Conservation (phyloP, 1,140 invertebrate species). For the Orius laevigatus region DNA sequence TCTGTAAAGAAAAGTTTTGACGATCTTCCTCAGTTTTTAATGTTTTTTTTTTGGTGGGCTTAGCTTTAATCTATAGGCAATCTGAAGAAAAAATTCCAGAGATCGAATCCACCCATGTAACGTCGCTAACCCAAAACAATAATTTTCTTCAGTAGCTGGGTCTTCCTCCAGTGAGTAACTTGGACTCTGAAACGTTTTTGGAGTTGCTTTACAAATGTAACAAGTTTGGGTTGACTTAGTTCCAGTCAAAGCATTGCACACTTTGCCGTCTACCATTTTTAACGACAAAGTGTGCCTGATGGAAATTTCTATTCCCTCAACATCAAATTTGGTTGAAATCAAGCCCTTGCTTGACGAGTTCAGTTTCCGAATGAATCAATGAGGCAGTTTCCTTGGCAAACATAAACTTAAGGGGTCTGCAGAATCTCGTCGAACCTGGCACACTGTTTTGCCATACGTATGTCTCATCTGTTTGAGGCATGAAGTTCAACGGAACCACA, state of each 20-base stretch:
- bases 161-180: slow-evolving; percentile 19
- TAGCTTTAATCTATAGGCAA: no score
- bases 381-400: slow-evolving; percentile 22
- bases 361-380: slow-evolving; percentile 20
- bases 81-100: slow-evolving; percentile 25
- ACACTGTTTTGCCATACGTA: slow-evolving; percentile 24
- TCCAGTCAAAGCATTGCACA: slow-evolving; percentile 24
- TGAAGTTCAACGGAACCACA: slow-evolving; percentile 21
- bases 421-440: slow-evolving; percentile 25
- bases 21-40: slow-evolving; percentile 25
- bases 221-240: slow-evolving; percentile 25
- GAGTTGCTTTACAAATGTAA: slow-evolving; percentile 26
- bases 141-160: slow-evolving; percentile 17
- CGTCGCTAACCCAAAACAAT: slow-evolving; percentile 25
- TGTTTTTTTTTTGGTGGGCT: no score
- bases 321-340: slow-evolving; percentile 15
- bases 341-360: slow-evolving; percentile 19
- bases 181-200: slow-evolving; percentile 26
- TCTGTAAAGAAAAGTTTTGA: background rate
- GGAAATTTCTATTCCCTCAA: slow-evolving; percentile 17
- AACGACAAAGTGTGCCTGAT: slow-evolving; percentile 22
- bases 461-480: background rate
- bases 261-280: slow-evolving; percentile 30
- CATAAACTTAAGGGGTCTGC: slow-evolving; percentile 23
- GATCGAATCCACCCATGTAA: slow-evolving; percentile 26